Base-by-base conservation (phyloP, 2,888 invertebrate genomes). In the Eristalis pertinax region DNA sequence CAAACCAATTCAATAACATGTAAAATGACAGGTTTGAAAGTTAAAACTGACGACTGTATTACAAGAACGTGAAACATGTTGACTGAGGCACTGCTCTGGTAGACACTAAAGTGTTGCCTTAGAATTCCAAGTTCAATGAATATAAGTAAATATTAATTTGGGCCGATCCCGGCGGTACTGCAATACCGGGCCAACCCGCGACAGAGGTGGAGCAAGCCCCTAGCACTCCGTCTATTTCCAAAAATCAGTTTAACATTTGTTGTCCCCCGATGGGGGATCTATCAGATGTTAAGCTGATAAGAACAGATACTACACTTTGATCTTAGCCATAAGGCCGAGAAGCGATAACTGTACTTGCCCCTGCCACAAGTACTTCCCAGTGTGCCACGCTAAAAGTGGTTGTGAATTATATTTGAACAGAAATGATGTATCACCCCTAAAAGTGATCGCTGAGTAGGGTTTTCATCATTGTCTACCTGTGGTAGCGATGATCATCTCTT, bases 261-360 rank as follows among this genome's bases (percentile, higher is more conserved):
- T 93, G 93, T 93, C 92, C 93, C 93, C 93, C 93, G 92, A 91
- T 94, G 93, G 93, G 92, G 93, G 91, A 92, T 93, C 93, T 95
- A 95, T 95, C 94, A 95, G 95, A 95, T 95, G 95, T 95, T 95
- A 95, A 95, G 95, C 95, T 95, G 94, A 95, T 95, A 95, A 95
- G 95, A 95, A 95, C 95, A 95, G 95, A 95, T 95, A 94, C 94
- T 94, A 94, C 94, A 94, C 94, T 94, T 94, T 94, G 94, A 94
- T 94, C 94, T 94, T 94, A 94, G 94, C 94, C 94, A 93, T 93
- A 92, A 93, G 93, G 93, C 93, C 93, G 93, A 94, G 94, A 94
- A 93, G 93, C 93, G 93, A 93, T 93, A 91, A 89, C 89, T 84
- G 0, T 0, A 0, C 4, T 1, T 0, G 0, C 43, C 1, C 1